A percentile compares a stretch with the other conserved stretches of the same genome.
phyloP scores from a whole-genome alignment of 2,888 invertebrate species.

The Celastrina argiolus region DNA sequence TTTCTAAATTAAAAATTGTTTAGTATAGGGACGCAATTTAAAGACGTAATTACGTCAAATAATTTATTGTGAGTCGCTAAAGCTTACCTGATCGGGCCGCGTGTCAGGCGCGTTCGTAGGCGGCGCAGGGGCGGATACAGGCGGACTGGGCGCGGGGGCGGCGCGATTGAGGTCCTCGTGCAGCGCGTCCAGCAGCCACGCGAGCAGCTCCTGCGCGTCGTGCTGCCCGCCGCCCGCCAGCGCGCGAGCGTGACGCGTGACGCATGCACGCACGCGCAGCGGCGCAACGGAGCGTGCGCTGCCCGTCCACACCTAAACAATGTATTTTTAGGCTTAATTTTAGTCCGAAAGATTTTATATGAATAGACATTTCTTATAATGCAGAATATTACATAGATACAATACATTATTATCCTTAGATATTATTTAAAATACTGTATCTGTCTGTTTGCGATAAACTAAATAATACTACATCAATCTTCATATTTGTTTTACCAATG shows the following conservation, averaged over 20 bases:
- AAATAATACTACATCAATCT: too few relatives aligned
- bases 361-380: too few relatives aligned
- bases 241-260: conserved; percentile 90
- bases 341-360: background rate
- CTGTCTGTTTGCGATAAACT: too few relatives aligned
- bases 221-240: conserved; percentile 95
- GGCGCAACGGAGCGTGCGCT: conserved; percentile 91
- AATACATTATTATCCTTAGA: too few relatives aligned
- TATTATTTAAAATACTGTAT: too few relatives aligned
- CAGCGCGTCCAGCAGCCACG: conserved; percentile 93
- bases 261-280: conserved; percentile 89
- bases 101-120: conserved; percentile 74
- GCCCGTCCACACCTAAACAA: conserved; percentile 85
- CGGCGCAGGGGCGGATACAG: conserved; percentile 25
- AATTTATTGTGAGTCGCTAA: background rate
- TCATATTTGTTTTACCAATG: too few relatives aligned
- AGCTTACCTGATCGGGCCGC: conserved; percentile 73
- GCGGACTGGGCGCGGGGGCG: conserved; percentile 69
- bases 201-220: conserved; percentile 94
- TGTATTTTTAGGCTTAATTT: background rate
- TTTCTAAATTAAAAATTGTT: too few relatives aligned
- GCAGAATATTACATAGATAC: too few relatives aligned
- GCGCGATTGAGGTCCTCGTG: conserved; percentile 93
- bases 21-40: too few relatives aligned
- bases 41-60: too few relatives aligned